Conservation (phyloP, 30 jellyfish, hydroid and myxozoan genomes). For the Mastigias papua region DNA sequence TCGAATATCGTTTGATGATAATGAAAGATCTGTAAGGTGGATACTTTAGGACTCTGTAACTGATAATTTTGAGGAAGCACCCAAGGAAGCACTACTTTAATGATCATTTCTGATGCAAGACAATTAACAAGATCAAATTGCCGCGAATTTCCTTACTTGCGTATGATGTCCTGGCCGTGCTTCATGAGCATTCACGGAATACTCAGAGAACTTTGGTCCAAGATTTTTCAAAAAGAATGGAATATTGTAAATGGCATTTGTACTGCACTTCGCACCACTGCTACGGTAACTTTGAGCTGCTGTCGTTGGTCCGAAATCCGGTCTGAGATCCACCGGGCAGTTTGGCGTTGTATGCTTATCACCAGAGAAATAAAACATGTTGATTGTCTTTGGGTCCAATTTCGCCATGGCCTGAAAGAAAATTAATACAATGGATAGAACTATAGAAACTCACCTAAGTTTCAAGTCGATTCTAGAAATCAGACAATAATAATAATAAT, state of each 20-base stretch:
- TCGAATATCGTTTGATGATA: too few relatives aligned
- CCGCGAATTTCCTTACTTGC: conserved; percentile 63
- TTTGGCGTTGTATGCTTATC: conserved; percentile 94
- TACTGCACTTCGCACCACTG: conserved; percentile 77
- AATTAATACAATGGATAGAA: neutral
- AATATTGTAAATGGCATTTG: conserved; percentile 80
- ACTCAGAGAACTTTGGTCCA: conserved; percentile 97
- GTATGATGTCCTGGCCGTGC: conserved; percentile 99
- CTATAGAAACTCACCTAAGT: neutral
- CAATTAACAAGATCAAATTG: too few relatives aligned
- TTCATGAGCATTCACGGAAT: conserved; percentile 98
- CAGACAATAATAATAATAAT: too few relatives aligned
- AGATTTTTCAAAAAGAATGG: conserved; percentile 93
- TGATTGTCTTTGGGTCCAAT: conserved; percentile 94
- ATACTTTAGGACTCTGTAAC: too few relatives aligned
- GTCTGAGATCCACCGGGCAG: conserved; percentile 92
- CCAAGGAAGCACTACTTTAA: too few relatives aligned
- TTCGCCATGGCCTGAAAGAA: conserved; percentile 89
- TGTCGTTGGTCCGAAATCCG: conserved; percentile 91
- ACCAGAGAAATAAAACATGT: conserved; percentile 93
- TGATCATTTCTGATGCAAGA: too few relatives aligned
- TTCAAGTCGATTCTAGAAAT: neutral
- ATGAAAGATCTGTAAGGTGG: too few relatives aligned
- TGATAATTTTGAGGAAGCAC: too few relatives aligned
- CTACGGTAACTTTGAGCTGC: conserved; percentile 96